Base-by-base conservation (phyloP, 2,797 vertebrate genomes). In the Rhinatrema bivittatum region DNA sequence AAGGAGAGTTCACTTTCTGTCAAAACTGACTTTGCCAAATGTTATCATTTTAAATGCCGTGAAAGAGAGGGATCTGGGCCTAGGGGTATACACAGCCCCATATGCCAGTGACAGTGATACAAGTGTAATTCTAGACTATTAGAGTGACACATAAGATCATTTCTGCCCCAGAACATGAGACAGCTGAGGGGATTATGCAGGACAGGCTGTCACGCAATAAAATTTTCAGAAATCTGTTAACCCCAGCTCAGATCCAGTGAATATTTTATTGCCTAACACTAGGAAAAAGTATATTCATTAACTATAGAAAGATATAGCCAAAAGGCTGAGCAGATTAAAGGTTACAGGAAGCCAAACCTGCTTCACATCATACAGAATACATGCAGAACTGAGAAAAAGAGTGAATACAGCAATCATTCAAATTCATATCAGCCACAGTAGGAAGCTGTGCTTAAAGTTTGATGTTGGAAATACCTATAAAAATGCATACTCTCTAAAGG, bases 101-200 rank as follows among this genome's bases (percentile, higher is more conserved):
- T 92, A 91, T 91, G 91, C 90, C 82, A 69, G 81, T 82, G 84
- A 91, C 90, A 89, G 87, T 76, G 89, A 92, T 89, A 91, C 91
- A 91, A 94, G 90, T 90, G 89, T 94, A 93, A 94, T 90, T 92
- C 89, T 84, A 90, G 84, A 89, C 89, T 88, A 87, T 91, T 87
- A 88, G 83, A 93, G 87, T 90, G 90, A 94, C 90, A 90, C 84
- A 73, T 75, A 83, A 85, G 87, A 88, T 89, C 86, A 68, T 73
- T 79, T 73, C 77, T 84, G 81, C 85, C 82, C 75, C 61, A 69
- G 81, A 90, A 86, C 86, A 85, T 48, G 70, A 85, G 86, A 74
- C 82, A 81, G 86, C 83, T 84, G 81, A 86, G 79, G 80, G 82
- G 79, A 76, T 84, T 82, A 85, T 75, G 80, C 76, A 79, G 82